Evolutionary conservation across 2,797 vertebrate species (phyloP).

Genomic region (Lepilemur ruficaudatus): DNA sequence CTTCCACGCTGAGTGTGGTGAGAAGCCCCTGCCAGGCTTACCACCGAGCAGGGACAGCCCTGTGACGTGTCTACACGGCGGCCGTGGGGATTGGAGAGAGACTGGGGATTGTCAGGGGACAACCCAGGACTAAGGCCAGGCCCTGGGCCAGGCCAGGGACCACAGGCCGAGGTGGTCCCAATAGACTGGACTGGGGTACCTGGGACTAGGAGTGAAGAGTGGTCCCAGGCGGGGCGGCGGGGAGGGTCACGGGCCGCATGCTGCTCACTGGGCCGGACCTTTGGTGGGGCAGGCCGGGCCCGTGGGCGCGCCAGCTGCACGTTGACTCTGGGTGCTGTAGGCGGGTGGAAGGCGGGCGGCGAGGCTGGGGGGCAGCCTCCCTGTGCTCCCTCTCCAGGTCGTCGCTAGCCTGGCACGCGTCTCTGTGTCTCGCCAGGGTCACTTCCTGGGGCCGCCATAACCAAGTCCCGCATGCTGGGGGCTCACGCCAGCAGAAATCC

Average conservation of each 20-base stretch:
- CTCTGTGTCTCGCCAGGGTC: no score
- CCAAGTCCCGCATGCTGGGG: no score
- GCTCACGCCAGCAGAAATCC: background rate
- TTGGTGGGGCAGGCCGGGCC: no score
- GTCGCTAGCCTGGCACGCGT: accelerated
- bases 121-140: background rate
- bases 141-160: background rate
- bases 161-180: background rate
- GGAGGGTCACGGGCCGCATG: no score
- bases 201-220: background rate
- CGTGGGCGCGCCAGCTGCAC: no score
- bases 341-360: no score
- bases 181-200: no score
- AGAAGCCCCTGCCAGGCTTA: no score
- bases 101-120: background rate
- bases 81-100: background rate
- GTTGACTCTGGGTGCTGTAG: no score
- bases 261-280: no score
- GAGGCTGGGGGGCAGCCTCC: background rate
- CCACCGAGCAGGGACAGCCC: background rate
- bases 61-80: background rate
- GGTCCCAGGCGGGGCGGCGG: background rate
- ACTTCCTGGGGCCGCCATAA: no score
- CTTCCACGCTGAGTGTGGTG: background rate
- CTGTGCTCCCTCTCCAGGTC: background rate